Conservation (phyloP, 2,113 vertebrate species). For the Lipotes vexillifer region DNA sequence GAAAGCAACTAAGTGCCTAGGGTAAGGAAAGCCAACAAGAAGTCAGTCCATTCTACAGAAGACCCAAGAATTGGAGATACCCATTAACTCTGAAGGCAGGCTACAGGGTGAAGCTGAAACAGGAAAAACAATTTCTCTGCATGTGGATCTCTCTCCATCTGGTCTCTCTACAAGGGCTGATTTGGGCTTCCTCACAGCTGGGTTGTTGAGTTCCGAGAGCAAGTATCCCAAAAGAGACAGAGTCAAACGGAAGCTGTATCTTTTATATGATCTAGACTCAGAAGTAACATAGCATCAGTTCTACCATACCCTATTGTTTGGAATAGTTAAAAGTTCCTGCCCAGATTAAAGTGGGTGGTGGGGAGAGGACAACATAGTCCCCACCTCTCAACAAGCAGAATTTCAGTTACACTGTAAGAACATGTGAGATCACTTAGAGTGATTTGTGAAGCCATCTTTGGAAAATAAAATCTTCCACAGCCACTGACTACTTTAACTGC, state of each 20-base stretch:
- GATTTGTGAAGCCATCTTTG: background rate
- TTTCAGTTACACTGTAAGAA: background rate
- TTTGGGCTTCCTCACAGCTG: background rate
- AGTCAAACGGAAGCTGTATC: background rate
- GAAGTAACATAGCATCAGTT: background rate
- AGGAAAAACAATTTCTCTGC: background rate
- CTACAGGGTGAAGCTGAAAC: background rate
- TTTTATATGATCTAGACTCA: background rate
- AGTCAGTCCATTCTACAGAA: background rate
- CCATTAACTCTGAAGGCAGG: background rate
- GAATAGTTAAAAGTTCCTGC: background rate
- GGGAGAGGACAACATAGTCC: background rate
- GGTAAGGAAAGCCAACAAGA: background rate
- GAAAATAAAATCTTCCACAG: background rate
- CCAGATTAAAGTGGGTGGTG: background rate
- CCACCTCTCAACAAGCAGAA: background rate
- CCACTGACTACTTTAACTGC: background rate
- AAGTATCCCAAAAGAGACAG: background rate
- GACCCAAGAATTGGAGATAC: background rate
- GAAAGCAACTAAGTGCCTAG: background rate
- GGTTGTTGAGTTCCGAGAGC: background rate
- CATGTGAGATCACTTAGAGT: background rate
- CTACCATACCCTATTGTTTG: background rate
- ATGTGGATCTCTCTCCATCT: background rate
- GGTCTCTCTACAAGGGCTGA: background rate